Conservation (phyloP, 2,888 invertebrate species). For the Aproaerema taeniolella region DNA sequence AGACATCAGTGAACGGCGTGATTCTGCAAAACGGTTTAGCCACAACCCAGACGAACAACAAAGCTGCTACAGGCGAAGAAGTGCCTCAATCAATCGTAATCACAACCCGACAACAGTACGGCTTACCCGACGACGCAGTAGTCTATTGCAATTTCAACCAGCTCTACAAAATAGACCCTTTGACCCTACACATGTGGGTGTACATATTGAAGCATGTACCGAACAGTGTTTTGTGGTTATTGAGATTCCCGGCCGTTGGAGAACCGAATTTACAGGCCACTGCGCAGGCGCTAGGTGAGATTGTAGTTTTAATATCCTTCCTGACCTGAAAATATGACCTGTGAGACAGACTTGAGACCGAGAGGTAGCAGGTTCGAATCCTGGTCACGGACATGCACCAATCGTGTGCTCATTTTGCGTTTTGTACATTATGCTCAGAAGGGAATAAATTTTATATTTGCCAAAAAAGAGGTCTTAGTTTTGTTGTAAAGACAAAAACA, state of each 20-base stretch:
- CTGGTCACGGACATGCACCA: no score
- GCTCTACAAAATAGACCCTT: constrained; percentile 98
- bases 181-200: constrained; percentile 97
- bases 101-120: constrained; percentile 97
- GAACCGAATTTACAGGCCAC: constrained; percentile 90
- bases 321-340: no score
- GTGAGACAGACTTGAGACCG: no score
- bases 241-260: constrained; percentile 96
- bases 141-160: constrained; percentile 99
- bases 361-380: no score
- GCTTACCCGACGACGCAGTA: constrained; percentile 96
- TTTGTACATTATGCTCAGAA: no score
- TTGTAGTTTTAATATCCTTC: background rate
- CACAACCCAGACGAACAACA: constrained; percentile 97
- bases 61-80: constrained; percentile 99
- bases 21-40: constrained; percentile 98
- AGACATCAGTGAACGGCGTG: constrained; percentile 96
- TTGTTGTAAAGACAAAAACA: no score
- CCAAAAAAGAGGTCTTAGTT: no score
- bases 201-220: constrained; percentile 96
- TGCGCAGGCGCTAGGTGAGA: constrained; percentile 87
- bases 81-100: constrained; percentile 97
- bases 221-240: constrained; percentile 95
- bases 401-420: no score
- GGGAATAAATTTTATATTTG: no score